Evolutionary conservation across 2,797 vertebrate genomes (phyloP).

Genomic region (Caiman crocodilus): DNA sequence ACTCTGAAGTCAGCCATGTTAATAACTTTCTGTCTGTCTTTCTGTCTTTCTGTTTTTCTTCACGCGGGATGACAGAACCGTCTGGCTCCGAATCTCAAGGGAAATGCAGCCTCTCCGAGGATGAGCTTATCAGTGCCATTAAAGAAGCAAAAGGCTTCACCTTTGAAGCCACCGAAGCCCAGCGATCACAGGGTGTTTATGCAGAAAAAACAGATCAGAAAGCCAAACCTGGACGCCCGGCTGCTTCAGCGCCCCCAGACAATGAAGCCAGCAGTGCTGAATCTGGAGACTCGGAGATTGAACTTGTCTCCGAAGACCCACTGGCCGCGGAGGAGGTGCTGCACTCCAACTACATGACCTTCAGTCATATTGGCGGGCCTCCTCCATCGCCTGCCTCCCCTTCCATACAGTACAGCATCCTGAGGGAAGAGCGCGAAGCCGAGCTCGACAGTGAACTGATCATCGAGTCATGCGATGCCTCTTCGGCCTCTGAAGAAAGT

Average conservation of each 20-base stretch:
- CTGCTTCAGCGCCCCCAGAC: conserved; percentile 75
- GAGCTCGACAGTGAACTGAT: conserved; percentile 99
- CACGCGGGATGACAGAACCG: conserved; percentile 83
- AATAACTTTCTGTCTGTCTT: conserved; percentile 60
- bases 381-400: conserved; percentile 84
- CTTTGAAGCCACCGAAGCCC: conserved; percentile 71
- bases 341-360: conserved; percentile 86
- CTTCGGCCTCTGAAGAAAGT: conserved; percentile 94
- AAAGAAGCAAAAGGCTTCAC: conserved; percentile 81
- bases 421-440: conserved; percentile 95
- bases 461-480: conserved; percentile 91
- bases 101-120: conserved; percentile 87
- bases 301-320: conserved; percentile 94
- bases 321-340: conserved; percentile 79
- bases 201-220: conserved; percentile 61
- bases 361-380: conserved; percentile 85
- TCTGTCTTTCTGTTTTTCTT: conserved; percentile 47
- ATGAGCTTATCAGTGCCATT: conserved; percentile 85
- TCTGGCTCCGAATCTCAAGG: conserved; percentile 88
- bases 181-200: background rate
- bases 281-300: conserved; percentile 96
- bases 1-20: conserved; percentile 37
- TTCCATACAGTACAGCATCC: conserved; percentile 94
- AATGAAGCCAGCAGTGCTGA: conserved; percentile 92
- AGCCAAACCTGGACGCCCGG: conserved; percentile 49